Conservation (phyloP, 2,113 vertebrate genomes). For the Carollia perspicillata region DNA sequence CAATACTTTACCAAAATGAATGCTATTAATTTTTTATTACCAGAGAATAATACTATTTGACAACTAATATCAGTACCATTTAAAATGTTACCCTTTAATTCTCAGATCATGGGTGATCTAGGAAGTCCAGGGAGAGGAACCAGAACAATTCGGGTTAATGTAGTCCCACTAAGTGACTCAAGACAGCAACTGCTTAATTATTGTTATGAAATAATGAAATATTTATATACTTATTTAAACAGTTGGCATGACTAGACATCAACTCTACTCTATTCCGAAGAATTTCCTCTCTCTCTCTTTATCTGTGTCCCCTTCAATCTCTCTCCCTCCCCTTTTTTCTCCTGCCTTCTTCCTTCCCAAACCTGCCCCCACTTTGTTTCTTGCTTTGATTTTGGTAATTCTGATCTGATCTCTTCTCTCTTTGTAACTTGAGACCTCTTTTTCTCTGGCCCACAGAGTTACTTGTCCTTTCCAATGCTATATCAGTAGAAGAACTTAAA, state of each 20-base stretch:
- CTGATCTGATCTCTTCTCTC: accelerated
- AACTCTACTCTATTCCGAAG: neutral
- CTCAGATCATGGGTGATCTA: neutral
- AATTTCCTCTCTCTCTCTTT: neutral
- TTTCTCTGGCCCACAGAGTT: neutral
- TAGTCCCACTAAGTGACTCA: neutral
- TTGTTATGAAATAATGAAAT: neutral
- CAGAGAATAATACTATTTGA: neutral
- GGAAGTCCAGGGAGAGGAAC: neutral
- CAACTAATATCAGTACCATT: neutral
- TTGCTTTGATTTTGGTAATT: neutral
- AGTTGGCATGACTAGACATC: neutral
- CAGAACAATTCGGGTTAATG: neutral
- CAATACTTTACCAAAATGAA: neutral
- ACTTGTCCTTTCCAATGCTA: neutral
- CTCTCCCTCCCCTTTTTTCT: neutral
- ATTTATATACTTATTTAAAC: neutral
- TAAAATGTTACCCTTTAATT: neutral
- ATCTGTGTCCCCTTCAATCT: neutral
- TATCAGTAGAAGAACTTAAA: neutral
- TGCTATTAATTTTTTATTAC: neutral
- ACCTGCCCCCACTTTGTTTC: neutral
- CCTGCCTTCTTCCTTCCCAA: accelerated
- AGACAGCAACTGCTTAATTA: neutral
- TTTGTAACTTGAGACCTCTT: neutral